Evolutionary conservation across 2,113 vertebrate species (phyloP), one percentile per base, ranked within the genome.

Genomic region (Oreochromis spilurus): DNA sequence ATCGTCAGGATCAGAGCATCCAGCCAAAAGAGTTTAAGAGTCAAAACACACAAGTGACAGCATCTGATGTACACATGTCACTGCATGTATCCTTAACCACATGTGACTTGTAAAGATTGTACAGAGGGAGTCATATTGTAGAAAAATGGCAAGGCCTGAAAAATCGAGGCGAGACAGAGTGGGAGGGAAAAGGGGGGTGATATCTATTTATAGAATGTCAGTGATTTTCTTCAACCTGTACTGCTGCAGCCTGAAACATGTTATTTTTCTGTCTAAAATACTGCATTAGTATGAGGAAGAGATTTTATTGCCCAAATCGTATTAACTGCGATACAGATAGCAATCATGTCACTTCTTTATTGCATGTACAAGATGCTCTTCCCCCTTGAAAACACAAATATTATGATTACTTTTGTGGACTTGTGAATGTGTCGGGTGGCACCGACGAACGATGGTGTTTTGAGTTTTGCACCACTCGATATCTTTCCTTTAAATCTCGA

Each of bases 221-320:
- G 87, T 85, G 91, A 90, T 92, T 94, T 94, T 90, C 70, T 62
- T 90, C 87, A 82, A 92, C 91, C 92, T 93, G 91, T 89, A 84
- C 85, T 79, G 79, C 92, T 85, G 13, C 90, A 40, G 87, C 86
- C 82, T 91, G 53, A 92, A 89, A 91, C 55, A 62, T 91, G 79
- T 84, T 86, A 83, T 93, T 94, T 89, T 48, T 88, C 72, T 53
- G 50, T 90, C 70, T 84, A 83, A 90, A 91, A 87, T 78, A 67
- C 43, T 62, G 43, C 78, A 38, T 88, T 81, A 11, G 31, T 53
- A 79, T 85, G 75, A 84, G 81, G 79, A 72, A 31, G 29, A 81
- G 91, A 55, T 92, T 86, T 85, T 80, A 87, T 89, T 78, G 82
- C 81, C 78, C 53, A 57, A 78, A 87, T 81, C 53, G 21, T 53